A percentile compares a stretch with the other conserved stretches of the same genome.
Evolutionary conservation across 2,888 invertebrate species (phyloP).

Genomic region (Polydesmus complanatus): DNA sequence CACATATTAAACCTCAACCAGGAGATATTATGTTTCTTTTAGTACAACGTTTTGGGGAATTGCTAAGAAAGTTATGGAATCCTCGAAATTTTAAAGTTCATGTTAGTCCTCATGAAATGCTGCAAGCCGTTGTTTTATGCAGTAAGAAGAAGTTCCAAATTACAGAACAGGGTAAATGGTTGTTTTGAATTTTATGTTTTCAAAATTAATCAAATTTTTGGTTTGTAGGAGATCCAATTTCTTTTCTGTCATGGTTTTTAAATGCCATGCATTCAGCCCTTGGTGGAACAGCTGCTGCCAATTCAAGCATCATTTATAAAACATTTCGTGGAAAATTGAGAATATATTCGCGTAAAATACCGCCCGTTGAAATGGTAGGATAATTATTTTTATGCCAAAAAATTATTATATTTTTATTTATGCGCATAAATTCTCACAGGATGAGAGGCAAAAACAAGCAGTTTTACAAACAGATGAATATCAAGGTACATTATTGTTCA

Average conservation of each 20-base stretch:
- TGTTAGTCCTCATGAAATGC: conserved; percentile 99
- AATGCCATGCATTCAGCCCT: conserved; percentile 89
- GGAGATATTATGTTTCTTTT: conserved; percentile 86
- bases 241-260: conserved; percentile 95
- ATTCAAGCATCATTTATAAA: conserved; percentile 63
- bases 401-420: background rate
- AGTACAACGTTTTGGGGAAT: conserved; percentile 84
- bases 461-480: conserved; percentile 70
- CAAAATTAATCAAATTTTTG: conserved; percentile 13
- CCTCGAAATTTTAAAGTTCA: conserved; percentile 98
- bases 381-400: conserved; percentile 1
- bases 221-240: conserved; percentile 77
- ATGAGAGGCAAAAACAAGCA: conserved; percentile 70
- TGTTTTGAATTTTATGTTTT: background rate
- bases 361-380: conserved; percentile 59
- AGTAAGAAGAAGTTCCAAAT: conserved; percentile 95
- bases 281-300: conserved; percentile 63
- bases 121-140: conserved; percentile 94
- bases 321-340: conserved; percentile 86
- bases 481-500: conserved; percentile 34
- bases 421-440: conserved; percentile 35
- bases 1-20: conserved; percentile 73
- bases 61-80: conserved; percentile 96
- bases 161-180: conserved; percentile 70
- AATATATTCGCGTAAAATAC: conserved; percentile 80